Evolutionary conservation across 2,888 invertebrate genomes (phyloP).

Genomic region (Melinaea marsaeus): DNA sequence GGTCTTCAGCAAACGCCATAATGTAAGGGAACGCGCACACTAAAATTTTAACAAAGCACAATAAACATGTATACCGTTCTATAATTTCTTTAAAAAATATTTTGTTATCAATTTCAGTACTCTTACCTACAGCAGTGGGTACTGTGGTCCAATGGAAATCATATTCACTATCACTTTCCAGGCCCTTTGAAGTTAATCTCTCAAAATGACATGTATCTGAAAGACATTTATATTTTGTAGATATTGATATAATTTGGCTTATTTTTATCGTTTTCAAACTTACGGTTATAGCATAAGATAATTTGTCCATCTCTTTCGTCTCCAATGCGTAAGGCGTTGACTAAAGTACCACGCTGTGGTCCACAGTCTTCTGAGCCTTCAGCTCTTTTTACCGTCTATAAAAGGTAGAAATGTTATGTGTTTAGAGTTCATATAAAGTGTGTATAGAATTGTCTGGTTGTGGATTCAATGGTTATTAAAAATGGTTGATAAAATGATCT

Average conservation of each 20-base stretch:
- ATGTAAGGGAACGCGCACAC: conserved; percentile 95
- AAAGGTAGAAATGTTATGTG: neutral
- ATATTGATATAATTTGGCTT: neutral
- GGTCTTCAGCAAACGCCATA: conserved; percentile 91
- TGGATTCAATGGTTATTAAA: too few relatives aligned
- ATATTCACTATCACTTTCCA: conserved; percentile 80
- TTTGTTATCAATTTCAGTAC: neutral
- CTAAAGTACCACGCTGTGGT: conserved; percentile 81
- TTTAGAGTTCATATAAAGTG: neutral
- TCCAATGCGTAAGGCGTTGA: conserved; percentile 89
- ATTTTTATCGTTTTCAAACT: conserved; percentile 49
- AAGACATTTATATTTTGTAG: conserved; percentile 35
- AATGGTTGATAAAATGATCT: too few relatives aligned
- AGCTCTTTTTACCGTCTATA: conserved; percentile 70
- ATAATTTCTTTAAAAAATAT: too few relatives aligned
- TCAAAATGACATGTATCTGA: conserved; percentile 93
- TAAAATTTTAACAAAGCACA: conserved; percentile 46
- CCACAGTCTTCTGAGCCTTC: conserved; percentile 75
- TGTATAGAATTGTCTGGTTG: too few relatives aligned
- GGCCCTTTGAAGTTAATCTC: conserved; percentile 81
- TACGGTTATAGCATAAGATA: conserved; percentile 91
- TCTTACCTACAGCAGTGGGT: conserved; percentile 86
- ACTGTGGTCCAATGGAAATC: conserved; percentile 95
- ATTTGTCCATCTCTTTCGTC: conserved; percentile 92
- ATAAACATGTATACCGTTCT: conserved; percentile 6